phyloP scores from a whole-genome alignment of 2,113 vertebrate genomes.

The Etheostoma spectabile region DNA sequence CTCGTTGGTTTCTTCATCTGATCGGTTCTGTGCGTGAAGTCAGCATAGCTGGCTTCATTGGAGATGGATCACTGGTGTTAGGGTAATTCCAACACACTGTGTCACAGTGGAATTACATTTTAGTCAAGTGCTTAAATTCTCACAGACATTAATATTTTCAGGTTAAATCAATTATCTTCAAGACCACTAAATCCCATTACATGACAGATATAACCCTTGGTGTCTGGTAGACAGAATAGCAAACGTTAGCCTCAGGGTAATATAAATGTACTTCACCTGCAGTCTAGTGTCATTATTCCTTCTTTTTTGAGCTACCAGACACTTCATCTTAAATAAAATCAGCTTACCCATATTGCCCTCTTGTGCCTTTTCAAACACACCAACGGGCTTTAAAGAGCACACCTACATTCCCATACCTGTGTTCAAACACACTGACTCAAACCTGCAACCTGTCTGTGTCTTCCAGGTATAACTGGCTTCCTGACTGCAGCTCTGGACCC shows the following conservation, averaged over 20 bases:
- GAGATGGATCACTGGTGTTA: not conserved
- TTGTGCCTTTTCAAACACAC: constrained; percentile 42
- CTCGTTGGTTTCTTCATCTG: not conserved
- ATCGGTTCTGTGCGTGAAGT: not conserved
- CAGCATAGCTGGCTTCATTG: not conserved
- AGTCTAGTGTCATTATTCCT: constrained; percentile 32
- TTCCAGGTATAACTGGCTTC: constrained; percentile 76
- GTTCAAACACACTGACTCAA: constrained; percentile 54
- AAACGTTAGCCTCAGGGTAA: not conserved
- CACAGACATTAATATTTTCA: not conserved
- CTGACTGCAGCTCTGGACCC: constrained; percentile 71
- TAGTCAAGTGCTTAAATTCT: not conserved
- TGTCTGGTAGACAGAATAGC: not conserved
- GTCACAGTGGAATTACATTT: not conserved
- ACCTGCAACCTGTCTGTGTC: constrained; percentile 69
- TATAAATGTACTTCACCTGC: constrained; percentile 9
- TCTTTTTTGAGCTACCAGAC: constrained; percentile 14
- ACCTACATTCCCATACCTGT: not conserved
- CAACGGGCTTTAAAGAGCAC: constrained; percentile 31
- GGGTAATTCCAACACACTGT: not conserved
- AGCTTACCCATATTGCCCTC: constrained; percentile 22
- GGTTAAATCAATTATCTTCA: constrained; percentile 14
- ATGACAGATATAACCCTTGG: not conserved
- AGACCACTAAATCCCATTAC: constrained; percentile 4
- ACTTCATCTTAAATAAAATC: constrained; percentile 29